A percentile compares a stretch with the other conserved stretches of the same genome.
phyloP scores from a whole-genome alignment of 1,140 invertebrate species.

The Aphidius gifuensis region DNA sequence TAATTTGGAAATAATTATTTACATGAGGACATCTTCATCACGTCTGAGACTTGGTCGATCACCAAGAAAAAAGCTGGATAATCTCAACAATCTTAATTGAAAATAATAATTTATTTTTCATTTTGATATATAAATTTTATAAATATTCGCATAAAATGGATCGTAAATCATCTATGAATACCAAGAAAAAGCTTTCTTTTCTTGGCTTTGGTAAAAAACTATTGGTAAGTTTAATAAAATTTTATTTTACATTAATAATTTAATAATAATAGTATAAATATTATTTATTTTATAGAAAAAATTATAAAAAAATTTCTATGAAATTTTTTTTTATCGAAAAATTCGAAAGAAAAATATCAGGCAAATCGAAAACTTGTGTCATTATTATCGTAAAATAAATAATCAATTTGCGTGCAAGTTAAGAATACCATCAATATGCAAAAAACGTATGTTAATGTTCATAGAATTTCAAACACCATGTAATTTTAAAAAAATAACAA shows the following conservation, averaged over 20 bases:
- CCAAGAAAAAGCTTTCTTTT: conserved; percentile 51
- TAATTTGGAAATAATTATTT: conserved; percentile 49
- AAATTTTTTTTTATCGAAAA: too few relatives aligned
- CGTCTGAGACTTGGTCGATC: conserved; percentile 54
- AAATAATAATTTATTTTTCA: conserved; percentile 30
- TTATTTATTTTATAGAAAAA: too few relatives aligned
- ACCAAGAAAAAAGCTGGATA: conserved; percentile 52
- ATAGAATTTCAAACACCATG: conserved; percentile 17
- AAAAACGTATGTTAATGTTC: not conserved
- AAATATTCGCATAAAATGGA: conserved; percentile 10
- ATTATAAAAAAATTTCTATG: too few relatives aligned
- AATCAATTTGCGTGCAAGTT: not conserved
- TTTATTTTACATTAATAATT: not conserved
- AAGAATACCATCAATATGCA: not conserved
- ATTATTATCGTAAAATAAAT: too few relatives aligned
- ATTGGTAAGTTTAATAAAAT: conserved; percentile 37
- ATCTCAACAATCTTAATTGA: conserved; percentile 15
- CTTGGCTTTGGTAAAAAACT: conserved; percentile 47
- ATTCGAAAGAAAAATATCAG: too few relatives aligned
- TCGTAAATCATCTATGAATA: conserved; percentile 5
- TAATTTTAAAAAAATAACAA: not conserved
- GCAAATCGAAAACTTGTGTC: too few relatives aligned
- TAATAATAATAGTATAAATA: too few relatives aligned
- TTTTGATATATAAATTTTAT: conserved; percentile 12
- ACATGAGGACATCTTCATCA: conserved; percentile 56